phyloP scores from a whole-genome alignment of 2,113 vertebrate species.

The Ochotona princeps region DNA sequence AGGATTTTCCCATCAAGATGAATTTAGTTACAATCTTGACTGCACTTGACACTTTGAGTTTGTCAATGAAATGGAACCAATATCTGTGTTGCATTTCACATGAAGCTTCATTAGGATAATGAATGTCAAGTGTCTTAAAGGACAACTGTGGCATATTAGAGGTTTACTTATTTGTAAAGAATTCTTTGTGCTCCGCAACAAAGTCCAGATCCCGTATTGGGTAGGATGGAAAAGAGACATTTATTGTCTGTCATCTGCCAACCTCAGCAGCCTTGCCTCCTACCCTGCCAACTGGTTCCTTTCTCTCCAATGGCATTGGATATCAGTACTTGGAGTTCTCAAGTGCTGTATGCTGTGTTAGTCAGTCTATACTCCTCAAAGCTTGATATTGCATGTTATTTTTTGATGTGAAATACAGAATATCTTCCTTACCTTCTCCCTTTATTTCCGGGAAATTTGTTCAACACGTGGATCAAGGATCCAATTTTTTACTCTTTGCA shows the following conservation, averaged over 20 bases:
- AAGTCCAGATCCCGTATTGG: not conserved
- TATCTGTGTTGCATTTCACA: not conserved
- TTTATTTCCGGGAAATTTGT: not conserved
- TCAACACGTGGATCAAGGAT: not conserved
- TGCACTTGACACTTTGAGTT: not conserved
- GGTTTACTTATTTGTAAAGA: conserved; percentile 36
- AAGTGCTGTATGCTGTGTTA: not conserved
- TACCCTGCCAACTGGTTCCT: not conserved
- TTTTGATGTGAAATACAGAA: not conserved
- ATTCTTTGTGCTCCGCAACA: conserved; percentile 30
- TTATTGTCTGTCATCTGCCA: not conserved
- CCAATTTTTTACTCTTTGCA: not conserved
- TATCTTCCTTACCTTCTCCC: too few relatives aligned
- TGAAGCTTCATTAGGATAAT: conserved; percentile 36
- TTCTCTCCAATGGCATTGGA: not conserved
- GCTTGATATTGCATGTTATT: not conserved
- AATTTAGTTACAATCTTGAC: not conserved
- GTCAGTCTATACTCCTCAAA: not conserved
- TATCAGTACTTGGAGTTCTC: not conserved
- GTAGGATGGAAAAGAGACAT: not conserved
- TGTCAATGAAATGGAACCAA: not conserved
- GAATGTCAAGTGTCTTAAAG: not conserved
- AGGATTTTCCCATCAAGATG: not conserved
- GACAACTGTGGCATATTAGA: not conserved
- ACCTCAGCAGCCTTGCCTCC: not conserved